A percentile compares a stretch with the other conserved stretches of the same genome.
Conservation (phyloP, 2,797 vertebrate genomes). For the Eulemur mongoz region DNA sequence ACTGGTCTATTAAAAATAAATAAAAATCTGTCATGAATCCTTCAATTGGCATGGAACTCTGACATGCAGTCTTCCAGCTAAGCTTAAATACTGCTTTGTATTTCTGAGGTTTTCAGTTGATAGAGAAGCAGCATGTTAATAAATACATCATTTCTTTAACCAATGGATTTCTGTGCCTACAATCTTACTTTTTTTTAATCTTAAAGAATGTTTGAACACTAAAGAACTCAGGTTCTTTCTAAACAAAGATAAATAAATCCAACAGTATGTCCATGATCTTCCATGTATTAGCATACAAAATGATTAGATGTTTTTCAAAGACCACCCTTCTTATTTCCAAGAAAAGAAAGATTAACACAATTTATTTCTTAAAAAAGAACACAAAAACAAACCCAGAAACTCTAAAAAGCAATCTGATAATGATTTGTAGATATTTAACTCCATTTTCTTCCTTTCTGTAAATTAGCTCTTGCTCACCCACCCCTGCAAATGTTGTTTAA, state of each 20-base stretch:
- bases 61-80: constrained; percentile 39
- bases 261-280: constrained; percentile 22
- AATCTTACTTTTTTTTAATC: background rate
- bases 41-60: background rate
- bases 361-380: background rate
- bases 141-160: constrained; percentile 9
- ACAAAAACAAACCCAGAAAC: background rate
- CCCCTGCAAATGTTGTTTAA: background rate
- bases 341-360: background rate
- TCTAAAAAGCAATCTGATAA: background rate
- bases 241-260: constrained; percentile 58
- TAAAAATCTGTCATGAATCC: constrained; percentile 18
- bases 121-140: background rate
- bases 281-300: constrained; percentile 64
- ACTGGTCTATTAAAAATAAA: constrained; percentile 35
- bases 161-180: background rate
- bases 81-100: background rate
- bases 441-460: background rate
- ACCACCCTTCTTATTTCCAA: background rate
- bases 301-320: background rate
- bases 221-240: background rate
- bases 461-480: background rate
- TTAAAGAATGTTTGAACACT: background rate
- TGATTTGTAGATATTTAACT: background rate
- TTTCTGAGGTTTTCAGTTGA: constrained; percentile 36